phyloP scores from a whole-genome alignment of 92 coral and sea anemone species.

The Epizoanthus stellaris region DNA sequence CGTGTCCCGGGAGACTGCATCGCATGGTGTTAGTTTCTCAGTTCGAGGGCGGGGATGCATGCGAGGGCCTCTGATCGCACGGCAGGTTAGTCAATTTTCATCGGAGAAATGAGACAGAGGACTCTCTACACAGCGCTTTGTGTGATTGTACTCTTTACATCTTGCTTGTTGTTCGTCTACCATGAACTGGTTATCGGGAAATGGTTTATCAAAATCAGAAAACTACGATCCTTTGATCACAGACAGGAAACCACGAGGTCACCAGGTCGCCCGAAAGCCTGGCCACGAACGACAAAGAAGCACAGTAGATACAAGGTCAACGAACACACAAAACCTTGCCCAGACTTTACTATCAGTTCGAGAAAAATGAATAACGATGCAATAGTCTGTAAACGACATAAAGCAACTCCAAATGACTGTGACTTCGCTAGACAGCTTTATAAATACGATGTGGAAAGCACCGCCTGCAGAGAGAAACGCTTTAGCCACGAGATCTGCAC shows the following conservation, averaged over 20 bases:
- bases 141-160: neutral
- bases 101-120: neutral
- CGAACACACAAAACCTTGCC: neutral
- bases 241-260: neutral
- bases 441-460: neutral
- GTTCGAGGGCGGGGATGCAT: too few relatives aligned
- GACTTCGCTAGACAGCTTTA: neutral
- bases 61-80: too few relatives aligned
- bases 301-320: neutral
- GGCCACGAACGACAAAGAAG: neutral
- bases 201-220: neutral
- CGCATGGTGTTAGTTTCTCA: too few relatives aligned
- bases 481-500: neutral
- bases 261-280: neutral
- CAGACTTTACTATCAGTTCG: neutral
- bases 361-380: neutral
- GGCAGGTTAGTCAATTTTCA: neutral
- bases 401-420: neutral
- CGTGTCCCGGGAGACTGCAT: too few relatives aligned
- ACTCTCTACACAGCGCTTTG: neutral
- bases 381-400: neutral
- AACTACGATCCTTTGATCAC: neutral
- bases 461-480: neutral
- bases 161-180: neutral
- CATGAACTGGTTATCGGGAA: neutral